Evolutionary conservation across 2,888 invertebrate species (phyloP), one percentile per base, ranked within the genome.

Genomic region (Cantharis rustica): DNA sequence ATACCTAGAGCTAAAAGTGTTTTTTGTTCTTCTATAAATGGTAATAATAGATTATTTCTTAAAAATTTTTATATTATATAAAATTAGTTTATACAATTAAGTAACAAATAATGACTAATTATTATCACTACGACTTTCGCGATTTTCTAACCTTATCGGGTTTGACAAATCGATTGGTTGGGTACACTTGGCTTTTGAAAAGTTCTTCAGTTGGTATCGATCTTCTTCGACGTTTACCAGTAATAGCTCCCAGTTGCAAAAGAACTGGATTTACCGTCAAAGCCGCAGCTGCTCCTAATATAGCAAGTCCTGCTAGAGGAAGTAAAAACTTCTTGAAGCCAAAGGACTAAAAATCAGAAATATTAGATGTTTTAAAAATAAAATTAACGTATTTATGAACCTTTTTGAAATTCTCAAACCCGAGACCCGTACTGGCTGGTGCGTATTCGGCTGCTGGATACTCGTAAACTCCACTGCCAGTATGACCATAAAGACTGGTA

Each of bases 241-340:
- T 91, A 10, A 95, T 89, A 0, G 94, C 93, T 23, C 95, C 95
- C 64, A 96, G 90, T 86, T 95, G 95, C 61, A 96, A 87, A 13
- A 96, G 90, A 71, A 95, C 90, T 4, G 96, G 95, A 88, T 95
- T 95, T 72, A 94, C 93, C 75, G 95, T 89, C 15, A 95, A 93
- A 17, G 95, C 95, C 1, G 95, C 95, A 27, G 95, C 95, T 61
- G 95, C 95, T 69, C 94, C 88, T n/a, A 96, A 89, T 69, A 90
- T 80, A 0, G 95, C 95, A 66, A 95, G 92, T 17, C 95, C 95
- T 61, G 95, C 95, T 80, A 95, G 87, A 0, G 95, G 95, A 85
- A 93, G 91, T 69, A 94, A 87, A 61, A 93, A 87, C 64, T 92
- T 90, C 87, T 90, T 90, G 27, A 93, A 87, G 47, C 91, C 92